Percentiles rank a stretch among this genome's conserved stretches.
phyloP scores from a whole-genome alignment of 2,113 vertebrate species.

The Manacus vitellinus region DNA sequence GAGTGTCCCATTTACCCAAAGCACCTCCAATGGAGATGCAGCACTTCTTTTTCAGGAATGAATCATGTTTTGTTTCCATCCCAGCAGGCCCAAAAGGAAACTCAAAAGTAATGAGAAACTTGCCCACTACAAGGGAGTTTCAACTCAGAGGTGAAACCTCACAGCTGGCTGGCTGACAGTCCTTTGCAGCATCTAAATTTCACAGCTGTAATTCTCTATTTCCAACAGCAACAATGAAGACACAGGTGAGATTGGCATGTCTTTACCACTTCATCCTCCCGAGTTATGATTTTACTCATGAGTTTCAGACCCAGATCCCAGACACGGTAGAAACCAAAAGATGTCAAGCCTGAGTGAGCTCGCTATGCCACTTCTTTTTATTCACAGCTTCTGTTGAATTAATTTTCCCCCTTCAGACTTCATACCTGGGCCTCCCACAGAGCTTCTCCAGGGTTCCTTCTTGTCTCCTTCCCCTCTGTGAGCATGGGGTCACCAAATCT shows the following conservation, averaged over 20 bases:
- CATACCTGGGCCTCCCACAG: background rate
- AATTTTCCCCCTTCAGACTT: background rate
- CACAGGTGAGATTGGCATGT: background rate
- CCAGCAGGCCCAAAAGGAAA: background rate
- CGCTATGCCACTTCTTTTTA: background rate
- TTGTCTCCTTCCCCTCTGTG: background rate
- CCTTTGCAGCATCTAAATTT: background rate
- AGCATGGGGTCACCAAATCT: background rate
- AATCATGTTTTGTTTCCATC: background rate
- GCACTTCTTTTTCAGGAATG: background rate
- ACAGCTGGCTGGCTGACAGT: background rate
- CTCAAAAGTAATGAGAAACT: background rate
- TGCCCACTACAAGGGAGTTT: background rate
- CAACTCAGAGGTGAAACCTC: background rate
- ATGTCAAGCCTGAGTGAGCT: background rate
- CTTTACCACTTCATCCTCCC: background rate
- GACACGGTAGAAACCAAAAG: background rate
- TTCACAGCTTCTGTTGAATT: background rate
- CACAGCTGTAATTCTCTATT: background rate
- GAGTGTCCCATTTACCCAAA: background rate
- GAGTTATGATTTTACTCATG: background rate
- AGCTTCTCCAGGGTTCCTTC: background rate
- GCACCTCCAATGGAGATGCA: background rate
- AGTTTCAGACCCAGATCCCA: background rate
- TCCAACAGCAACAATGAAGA: background rate